Evolutionary conservation across 2,888 invertebrate species (phyloP).

Genomic region (Gymnoscelis rufifasciata): DNA sequence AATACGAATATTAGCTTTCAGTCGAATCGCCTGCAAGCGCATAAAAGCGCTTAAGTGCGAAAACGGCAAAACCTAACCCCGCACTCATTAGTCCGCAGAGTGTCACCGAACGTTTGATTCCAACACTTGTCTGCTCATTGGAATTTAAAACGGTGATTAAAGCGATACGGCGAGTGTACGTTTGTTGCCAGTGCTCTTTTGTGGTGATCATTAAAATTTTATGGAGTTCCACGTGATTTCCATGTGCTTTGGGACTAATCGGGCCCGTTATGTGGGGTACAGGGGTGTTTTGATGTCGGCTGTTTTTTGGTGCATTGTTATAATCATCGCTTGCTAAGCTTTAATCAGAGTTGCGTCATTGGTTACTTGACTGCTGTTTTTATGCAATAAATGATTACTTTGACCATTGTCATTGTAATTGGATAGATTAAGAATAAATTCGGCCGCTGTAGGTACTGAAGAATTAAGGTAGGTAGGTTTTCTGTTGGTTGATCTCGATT

Average conservation of each 20-base stretch:
- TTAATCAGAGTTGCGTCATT: too few relatives aligned
- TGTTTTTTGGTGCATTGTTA: neutral
- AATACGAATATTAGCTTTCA: too few relatives aligned
- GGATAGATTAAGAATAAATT: too few relatives aligned
- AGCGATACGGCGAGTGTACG: constrained; percentile 22
- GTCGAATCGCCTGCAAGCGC: neutral
- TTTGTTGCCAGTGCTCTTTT: constrained; percentile 19
- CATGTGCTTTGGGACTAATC: constrained; percentile 7
- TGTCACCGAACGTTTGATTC: constrained; percentile 31
- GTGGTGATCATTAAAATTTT: constrained; percentile 23
- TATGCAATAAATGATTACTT: too few relatives aligned
- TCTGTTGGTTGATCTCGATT: too few relatives aligned
- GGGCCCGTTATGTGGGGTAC: neutral
- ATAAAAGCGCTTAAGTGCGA: constrained; percentile 16
- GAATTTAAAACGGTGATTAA: constrained; percentile 26
- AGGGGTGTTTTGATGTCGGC: neutral
- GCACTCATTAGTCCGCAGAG: constrained; percentile 30
- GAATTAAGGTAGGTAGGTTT: too few relatives aligned
- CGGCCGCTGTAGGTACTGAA: too few relatives aligned
- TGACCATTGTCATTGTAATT: too few relatives aligned
- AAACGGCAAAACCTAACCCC: constrained; percentile 17
- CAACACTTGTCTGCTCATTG: constrained; percentile 26
- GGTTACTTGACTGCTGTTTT: too few relatives aligned
- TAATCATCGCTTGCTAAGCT: too few relatives aligned
- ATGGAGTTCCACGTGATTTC: constrained; percentile 18